Percentiles rank a stretch among this genome's conserved stretches.
Evolutionary conservation across 2,888 invertebrate genomes (phyloP).

Genomic region (Diloba caeruleocephala): DNA sequence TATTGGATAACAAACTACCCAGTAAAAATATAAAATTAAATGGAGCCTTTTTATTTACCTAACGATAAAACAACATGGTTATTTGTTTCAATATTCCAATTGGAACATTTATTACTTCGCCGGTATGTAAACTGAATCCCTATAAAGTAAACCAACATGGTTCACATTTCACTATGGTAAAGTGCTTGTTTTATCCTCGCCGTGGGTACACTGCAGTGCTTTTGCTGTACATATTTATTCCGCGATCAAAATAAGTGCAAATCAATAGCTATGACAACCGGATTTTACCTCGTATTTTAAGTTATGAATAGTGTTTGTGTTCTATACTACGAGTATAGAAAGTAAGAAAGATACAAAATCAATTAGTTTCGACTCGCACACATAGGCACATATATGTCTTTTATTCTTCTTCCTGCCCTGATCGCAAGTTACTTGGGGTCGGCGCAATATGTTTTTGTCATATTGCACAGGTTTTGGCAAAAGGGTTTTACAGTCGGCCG

Average conservation of each 20-base stretch:
- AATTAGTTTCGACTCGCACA: no score
- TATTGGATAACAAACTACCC: background rate
- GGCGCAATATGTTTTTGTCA: no score
- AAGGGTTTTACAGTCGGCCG: no score
- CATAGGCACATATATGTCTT: no score
- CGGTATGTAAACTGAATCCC: slow-evolving; percentile 35
- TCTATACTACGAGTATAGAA: no score
- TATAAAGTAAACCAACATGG: slow-evolving; percentile 28
- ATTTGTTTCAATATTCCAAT: slow-evolving; percentile 30
- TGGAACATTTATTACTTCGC: slow-evolving; percentile 30
- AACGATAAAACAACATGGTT: background rate
- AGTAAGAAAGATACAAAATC: no score
- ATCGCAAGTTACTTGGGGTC: no score
- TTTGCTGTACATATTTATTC: slow-evolving; percentile 40
- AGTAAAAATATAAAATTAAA: slow-evolving; percentile 15
- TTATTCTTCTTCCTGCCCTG: no score
- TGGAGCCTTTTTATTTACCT: background rate
- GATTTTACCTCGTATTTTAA: slow-evolving; percentile 2
- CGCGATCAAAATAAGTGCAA: slow-evolving; percentile 36
- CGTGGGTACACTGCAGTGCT: slow-evolving; percentile 28
- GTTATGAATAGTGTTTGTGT: no score
- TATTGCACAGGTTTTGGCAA: no score
- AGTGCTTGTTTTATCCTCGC: slow-evolving; percentile 37
- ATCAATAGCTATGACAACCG: slow-evolving; percentile 18
- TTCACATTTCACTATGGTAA: slow-evolving; percentile 22